Conservation (phyloP, 2,888 invertebrate species). For the Escarpia spicata region DNA sequence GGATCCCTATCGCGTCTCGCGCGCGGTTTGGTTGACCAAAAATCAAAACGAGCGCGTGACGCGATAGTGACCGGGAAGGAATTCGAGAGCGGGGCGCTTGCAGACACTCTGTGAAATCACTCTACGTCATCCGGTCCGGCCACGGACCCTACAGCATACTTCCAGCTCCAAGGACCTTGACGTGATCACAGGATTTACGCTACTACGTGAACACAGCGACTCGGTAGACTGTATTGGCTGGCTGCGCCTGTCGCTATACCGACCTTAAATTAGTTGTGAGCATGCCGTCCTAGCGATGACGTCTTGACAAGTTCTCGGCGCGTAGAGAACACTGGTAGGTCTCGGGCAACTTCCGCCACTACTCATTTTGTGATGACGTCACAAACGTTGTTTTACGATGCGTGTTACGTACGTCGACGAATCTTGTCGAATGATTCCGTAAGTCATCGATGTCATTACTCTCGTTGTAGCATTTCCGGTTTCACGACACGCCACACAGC, state of each 20-base stretch:
- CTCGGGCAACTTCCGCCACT: background rate
- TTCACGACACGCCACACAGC: background rate
- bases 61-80: too few species aligned
- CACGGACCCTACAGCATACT: background rate
- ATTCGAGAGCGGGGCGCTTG: too few species aligned
- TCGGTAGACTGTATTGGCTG: background rate
- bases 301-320: slow-evolving; percentile 4
- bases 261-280: background rate
- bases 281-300: slow-evolving; percentile 7
- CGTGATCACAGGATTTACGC: background rate
- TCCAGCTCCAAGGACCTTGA: background rate
- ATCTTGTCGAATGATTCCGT: background rate
- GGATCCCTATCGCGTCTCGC: too few species aligned
- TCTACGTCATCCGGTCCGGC: background rate
- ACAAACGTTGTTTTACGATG: background rate
- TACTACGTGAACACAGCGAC: background rate
- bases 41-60: too few species aligned
- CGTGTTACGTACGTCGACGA: background rate
- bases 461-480: background rate
- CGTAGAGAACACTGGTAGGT: background rate
- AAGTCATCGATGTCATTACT: background rate
- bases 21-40: too few species aligned
- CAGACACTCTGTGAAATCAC: background rate
- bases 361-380: background rate
- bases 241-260: background rate